phyloP scores from a whole-genome alignment of 2,797 vertebrate genomes.

The Lycodopsis pacificus region DNA sequence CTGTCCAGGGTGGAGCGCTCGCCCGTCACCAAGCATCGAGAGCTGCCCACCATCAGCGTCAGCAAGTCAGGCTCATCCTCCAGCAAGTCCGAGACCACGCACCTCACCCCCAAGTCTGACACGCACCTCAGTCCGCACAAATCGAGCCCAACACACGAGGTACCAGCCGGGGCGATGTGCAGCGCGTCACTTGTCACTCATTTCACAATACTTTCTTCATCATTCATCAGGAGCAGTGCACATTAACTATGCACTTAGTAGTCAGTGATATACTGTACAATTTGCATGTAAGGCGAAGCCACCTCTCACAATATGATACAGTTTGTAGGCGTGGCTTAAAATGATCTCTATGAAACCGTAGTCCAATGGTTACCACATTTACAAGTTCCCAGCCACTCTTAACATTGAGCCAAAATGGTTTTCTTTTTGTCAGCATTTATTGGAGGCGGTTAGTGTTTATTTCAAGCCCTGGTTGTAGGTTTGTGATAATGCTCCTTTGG shows the following conservation, averaged over 20 bases:
- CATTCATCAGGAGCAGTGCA: background rate
- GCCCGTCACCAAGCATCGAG: constrained; percentile 78
- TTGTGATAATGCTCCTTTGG: background rate
- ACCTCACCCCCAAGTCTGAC: constrained; percentile 85
- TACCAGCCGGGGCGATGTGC: constrained; percentile 54
- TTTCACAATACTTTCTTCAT: background rate
- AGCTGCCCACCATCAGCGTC: constrained; percentile 83
- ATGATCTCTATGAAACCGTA: background rate
- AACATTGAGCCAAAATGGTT: background rate
- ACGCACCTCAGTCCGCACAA: constrained; percentile 91
- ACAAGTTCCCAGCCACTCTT: background rate
- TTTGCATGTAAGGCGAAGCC: background rate
- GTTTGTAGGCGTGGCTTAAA: background rate
- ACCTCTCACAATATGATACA: background rate
- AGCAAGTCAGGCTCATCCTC: constrained; percentile 87
- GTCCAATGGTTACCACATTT: background rate
- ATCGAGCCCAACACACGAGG: constrained; percentile 95
- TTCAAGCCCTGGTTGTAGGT: background rate
- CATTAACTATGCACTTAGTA: background rate
- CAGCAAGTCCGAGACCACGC: constrained; percentile 90
- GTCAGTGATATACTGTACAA: no score
- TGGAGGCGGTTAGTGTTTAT: background rate
- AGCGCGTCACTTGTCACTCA: background rate
- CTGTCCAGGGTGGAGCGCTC: constrained; percentile 79
- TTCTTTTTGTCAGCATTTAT: background rate